These are phyloP conservation scores for Rhagonycha lutea DNA, from an alignment of 2,888 invertebrate genomes.

Conservation along the genomic window DNA sequence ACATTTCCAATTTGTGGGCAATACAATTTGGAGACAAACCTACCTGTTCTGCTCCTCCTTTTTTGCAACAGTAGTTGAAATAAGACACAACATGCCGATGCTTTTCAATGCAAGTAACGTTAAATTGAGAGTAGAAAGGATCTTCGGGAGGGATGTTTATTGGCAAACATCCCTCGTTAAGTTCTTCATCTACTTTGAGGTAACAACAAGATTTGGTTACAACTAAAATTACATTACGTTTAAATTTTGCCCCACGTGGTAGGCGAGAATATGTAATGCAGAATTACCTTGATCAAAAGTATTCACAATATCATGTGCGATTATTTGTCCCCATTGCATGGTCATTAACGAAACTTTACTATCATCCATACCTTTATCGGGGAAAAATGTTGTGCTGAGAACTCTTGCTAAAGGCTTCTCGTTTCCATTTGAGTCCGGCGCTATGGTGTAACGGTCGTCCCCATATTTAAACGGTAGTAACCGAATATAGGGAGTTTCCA, in stretches of 20 bases:
- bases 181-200: not conserved
- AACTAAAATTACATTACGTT: not conserved
- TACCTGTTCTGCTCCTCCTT: constrained; percentile 73
- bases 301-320: constrained; percentile 75
- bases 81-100: constrained; percentile 61
- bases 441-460: constrained; percentile 66
- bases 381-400: constrained; percentile 67
- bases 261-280: not conserved
- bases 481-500: constrained; percentile 66
- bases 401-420: constrained; percentile 68
- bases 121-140: constrained; percentile 62
- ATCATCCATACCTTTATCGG: constrained; percentile 64
- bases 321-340: constrained; percentile 81
- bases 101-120: constrained; percentile 71
- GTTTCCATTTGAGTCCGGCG: constrained; percentile 58
- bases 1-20: not conserved
- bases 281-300: constrained; percentile 58
- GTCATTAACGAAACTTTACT: constrained; percentile 67
- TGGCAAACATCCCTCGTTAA: constrained; percentile 65
- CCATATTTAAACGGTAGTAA: constrained; percentile 68
- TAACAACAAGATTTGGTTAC: not conserved
- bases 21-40: not conserved
- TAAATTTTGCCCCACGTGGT: constrained; percentile 50
- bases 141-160: constrained; percentile 65
- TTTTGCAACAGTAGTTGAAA: constrained; percentile 68